Evolutionary conservation across 2,797 vertebrate genomes (phyloP), one percentile per base, ranked within the genome.

Genomic region (Microtus agrestis): DNA sequence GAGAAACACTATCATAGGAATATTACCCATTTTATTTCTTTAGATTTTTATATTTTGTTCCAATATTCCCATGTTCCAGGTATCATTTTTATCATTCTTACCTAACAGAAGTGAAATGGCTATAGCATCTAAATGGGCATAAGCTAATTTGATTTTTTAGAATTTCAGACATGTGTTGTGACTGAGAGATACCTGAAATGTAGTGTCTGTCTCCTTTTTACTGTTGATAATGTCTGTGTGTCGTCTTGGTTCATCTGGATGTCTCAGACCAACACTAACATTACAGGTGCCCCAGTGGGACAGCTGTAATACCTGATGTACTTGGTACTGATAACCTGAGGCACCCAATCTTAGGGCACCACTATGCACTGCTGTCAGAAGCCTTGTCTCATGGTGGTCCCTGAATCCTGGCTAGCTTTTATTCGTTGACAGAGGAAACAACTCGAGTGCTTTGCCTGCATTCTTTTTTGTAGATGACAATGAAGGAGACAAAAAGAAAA

Each of bases 401-500:
- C 87, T 81, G 27, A 71, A 89, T 82, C 93, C 29, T 93, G 34
- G 48, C 56, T 88, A 21, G 37, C 3, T 27, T 89, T 92, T 95
- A 69, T 21, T 91, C 25, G 63, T 46, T 81, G 29, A 6, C 17
- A 56, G 65, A 77, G 91, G 80, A 95, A 95, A 43, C 2, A 65
- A 51, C 37, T 43, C 96, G 48, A 23, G 0, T 43, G 90, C 84
- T 95, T 13, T 84, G 25, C 87, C 37, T 71, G 43, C 92, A 8
- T 95, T 93, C 6, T 97, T 95, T 96, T 95, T 93, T 98, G 96
- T 97, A 96, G 99, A 99, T 91, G 99, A 99, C 56, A 98, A 97
- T 59, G 99, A 99, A 65, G 99, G 99, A 0, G 99, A 99, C 97
- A 99, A 99, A 97, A 99, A 99, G 98, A 99, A 99, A 98, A 99